Evolutionary conservation across 2,113 vertebrate genomes (phyloP), one percentile per base, ranked within the genome.

Genomic region (Tachuris rubrigastra): DNA sequence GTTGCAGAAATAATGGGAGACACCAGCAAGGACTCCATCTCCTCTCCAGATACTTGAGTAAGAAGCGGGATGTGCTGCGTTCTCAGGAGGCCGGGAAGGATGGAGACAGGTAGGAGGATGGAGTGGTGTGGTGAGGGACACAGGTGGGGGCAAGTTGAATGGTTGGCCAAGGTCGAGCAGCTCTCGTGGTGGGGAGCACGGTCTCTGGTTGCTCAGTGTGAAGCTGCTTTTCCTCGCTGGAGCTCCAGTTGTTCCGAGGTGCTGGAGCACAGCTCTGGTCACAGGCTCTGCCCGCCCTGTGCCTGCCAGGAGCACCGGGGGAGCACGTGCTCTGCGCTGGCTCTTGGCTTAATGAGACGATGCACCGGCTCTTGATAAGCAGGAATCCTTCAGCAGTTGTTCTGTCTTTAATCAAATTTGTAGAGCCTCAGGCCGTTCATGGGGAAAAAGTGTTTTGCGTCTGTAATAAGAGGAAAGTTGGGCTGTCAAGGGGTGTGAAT

Each of bases 121-220:
- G 71, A 14, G 63, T 2, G 3, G 66, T 0, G 9, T 0, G 5
- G 37, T 4, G 39, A 12, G 65, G 20, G 11, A 8, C 0, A 3
- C 3, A 6, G 31, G 30, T 9, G n/a, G 33, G 28, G 78, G 17
- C 7, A 5, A 41, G 0, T 18, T 14, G 13, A 2, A 3, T 2
- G 9, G 5, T 6, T 62, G 28, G 4, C 33, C 1, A 2, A 25
- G 86, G 63, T 3, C 7, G 0, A 3, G 11, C 0, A 2, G 73
- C 16, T 18, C 30, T 53, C 3, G 1, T 0, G 2, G 31, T 3
- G 28, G 8, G 30, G 3, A 35, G 2, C 0, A 27, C 0, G 0
- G 58, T 42, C 50, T 78, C 68, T 46, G 35, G 10, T 14, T 17
- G 22, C 10, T 5, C 16, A 4, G 46, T 2, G 2, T 13, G 42